phyloP scores from a whole-genome alignment of 92 coral and sea anemone species.

The Porites cylindrica region DNA sequence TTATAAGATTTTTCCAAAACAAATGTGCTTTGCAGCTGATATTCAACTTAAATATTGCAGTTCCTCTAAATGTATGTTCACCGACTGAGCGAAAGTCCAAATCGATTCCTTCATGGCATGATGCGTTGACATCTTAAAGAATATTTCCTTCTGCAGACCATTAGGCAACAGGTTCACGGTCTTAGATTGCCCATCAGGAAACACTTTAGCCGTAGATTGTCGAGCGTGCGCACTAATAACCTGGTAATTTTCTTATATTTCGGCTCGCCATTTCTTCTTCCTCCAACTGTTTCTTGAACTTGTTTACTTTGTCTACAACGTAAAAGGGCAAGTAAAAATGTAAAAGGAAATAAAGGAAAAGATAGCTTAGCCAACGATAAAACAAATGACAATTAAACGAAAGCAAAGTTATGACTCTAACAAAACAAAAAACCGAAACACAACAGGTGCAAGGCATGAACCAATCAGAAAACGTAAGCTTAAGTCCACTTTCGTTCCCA shows the following conservation, averaged over 20 bases:
- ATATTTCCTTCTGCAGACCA: too few species aligned
- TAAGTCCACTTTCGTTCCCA: too few species aligned
- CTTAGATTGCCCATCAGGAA: neutral
- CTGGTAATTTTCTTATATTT: slow-evolving; percentile 93
- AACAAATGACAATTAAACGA: neutral
- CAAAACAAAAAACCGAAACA: neutral
- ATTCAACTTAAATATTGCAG: slow-evolving; percentile 12
- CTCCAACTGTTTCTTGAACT: slow-evolving; percentile 88
- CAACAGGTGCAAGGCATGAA: neutral
- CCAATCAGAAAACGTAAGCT: neutral
- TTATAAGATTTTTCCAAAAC: neutral
- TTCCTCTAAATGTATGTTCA: neutral
- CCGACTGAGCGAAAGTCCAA: neutral
- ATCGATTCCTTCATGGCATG: neutral
- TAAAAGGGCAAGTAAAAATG: neutral
- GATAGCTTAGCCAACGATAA: neutral
- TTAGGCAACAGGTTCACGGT: neutral
- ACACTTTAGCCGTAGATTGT: neutral
- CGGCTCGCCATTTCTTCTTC: slow-evolving; percentile 96
- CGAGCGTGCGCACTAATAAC: slow-evolving; percentile 49
- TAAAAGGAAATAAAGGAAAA: neutral
- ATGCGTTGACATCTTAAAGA: neutral
- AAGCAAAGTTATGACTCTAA: neutral
- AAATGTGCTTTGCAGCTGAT: neutral
- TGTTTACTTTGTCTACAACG: slow-evolving; percentile 83